Conservation (phyloP, 2,797 vertebrate species). For the Phyllotis vaccarum region DNA sequence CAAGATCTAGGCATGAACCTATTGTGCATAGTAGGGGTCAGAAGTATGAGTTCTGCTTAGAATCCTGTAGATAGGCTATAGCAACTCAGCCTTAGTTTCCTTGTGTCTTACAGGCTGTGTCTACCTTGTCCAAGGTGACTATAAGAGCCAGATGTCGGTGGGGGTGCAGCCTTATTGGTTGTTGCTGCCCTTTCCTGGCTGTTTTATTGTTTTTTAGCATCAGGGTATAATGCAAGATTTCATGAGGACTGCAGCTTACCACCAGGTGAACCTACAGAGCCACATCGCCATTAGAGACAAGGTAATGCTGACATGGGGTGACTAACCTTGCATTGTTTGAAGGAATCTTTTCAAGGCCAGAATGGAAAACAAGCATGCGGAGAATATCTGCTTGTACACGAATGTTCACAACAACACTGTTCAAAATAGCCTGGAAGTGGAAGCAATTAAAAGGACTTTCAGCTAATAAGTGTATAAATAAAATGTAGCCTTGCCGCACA, state of each 20-base stretch:
- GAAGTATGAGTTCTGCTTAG: not conserved
- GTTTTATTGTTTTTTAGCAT: slow-evolving; percentile 91
- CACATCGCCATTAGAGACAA: slow-evolving; percentile 91
- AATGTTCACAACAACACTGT: not conserved
- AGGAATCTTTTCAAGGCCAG: not conserved
- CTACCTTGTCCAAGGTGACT: not conserved
- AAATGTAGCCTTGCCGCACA: not conserved
- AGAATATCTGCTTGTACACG: not conserved
- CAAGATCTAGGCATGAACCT: not conserved
- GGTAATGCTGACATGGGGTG: slow-evolving; percentile 80
- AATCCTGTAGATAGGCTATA: not conserved
- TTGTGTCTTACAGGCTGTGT: not conserved
- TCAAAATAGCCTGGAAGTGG: not conserved
- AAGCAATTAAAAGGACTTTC: not conserved
- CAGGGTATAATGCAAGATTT: slow-evolving; percentile 92
- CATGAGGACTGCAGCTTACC: slow-evolving; percentile 90
- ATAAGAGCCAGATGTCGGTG: not conserved
- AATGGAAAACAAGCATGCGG: slow-evolving; percentile 11
- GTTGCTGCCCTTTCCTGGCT: slow-evolving; percentile 70
- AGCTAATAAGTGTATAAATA: not conserved
- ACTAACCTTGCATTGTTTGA: not conserved
- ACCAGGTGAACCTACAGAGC: slow-evolving; percentile 90
- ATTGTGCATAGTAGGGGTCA: not conserved
- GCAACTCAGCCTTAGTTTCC: not conserved
- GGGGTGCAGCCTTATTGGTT: not conserved